Base-by-base conservation (phyloP, 1,140 invertebrate species). In the Ceratina australensis region DNA sequence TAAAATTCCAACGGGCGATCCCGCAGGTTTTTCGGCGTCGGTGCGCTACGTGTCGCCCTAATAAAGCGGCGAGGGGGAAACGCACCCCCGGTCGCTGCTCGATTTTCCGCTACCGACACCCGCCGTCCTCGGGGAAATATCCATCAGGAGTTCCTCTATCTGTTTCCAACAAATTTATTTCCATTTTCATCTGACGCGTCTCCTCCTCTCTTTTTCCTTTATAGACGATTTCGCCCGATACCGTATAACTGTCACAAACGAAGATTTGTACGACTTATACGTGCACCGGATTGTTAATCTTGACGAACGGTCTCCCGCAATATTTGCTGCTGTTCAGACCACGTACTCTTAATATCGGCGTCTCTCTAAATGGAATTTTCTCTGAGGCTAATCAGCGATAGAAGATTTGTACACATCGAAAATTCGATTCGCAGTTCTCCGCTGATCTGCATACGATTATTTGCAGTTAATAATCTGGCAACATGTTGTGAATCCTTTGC, bases 91-190 rank as follows among this genome's bases (percentile, higher is more conserved):
- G 82, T n/a, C 52, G 72, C 20, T 61, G 59, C 68, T 77, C 66
- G 73, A 78, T 49, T 78, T 72, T 68, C 56, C 28, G n/a, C 74
- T 42, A 64, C 66, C 72, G 49, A 49, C 60, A 72, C 47, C 16
- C 67, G 63, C 26, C 20, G 50, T 75, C 82, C 57, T 79, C 65
- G 18, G 82, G 79, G 82, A 85, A 84, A 85, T 85, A 81, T 81
- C 77, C 66, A 60, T 84, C 78, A 71, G 66, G 33, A 63, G 71
- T 67, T 84, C 60, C 77, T 71, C 56, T 69, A 68, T 80, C 73
- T 56, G 65, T 78, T 84, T 78, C 82, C 78, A n/a, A 64, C 68
- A 74, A 84, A 84, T 84, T 84, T 81, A 81, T 79, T 69, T 61
- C 67, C 60, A 81, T 65, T 67, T 52, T 59, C 65, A 47, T 22